Percentiles rank a stretch among this genome's conserved stretches.
Evolutionary conservation across 2,113 vertebrate genomes (phyloP).

Genomic region (Microcebus griseorufus): DNA sequence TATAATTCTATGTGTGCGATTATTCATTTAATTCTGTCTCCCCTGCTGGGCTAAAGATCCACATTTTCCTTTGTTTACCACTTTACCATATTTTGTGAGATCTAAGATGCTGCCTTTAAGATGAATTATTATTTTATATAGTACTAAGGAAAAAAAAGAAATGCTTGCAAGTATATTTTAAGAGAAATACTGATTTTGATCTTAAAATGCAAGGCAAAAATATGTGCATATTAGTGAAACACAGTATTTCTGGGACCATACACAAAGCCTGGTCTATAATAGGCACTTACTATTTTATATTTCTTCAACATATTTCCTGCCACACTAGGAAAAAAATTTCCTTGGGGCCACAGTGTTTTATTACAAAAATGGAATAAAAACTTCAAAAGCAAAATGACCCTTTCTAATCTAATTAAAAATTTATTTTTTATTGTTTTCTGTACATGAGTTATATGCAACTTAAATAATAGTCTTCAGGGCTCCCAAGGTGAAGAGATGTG

Average conservation of each 20-base stretch:
- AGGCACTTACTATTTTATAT: not conserved
- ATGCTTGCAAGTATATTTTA: not conserved
- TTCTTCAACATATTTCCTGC: not conserved
- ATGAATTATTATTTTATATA: not conserved
- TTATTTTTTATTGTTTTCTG: too few relatives aligned
- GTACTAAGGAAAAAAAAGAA: not conserved
- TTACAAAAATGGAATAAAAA: not conserved
- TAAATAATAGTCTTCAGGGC: too few relatives aligned
- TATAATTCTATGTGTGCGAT: not conserved
- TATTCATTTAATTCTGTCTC: not conserved
- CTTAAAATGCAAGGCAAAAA: constrained; percentile 21
- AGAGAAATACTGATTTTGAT: not conserved
- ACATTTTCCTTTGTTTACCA: not conserved
- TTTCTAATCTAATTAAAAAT: too few relatives aligned
- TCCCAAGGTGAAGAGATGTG: too few relatives aligned
- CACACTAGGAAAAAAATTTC: too few relatives aligned
- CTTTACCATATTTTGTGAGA: not conserved
- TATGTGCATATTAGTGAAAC: not conserved
- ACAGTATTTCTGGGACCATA: not conserved
- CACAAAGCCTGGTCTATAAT: not conserved
- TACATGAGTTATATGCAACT: too few relatives aligned
- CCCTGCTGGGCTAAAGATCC: not conserved
- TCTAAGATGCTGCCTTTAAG: not conserved
- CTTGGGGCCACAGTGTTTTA: too few relatives aligned
- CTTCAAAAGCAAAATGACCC: too few relatives aligned